A percentile compares a stretch with the other conserved stretches of the same genome.
These are phyloP conservation scores for Hippasteria phrygiana DNA, from an alignment of 53 echinoderm and acorn worm species.

Conservation along the genomic window DNA sequence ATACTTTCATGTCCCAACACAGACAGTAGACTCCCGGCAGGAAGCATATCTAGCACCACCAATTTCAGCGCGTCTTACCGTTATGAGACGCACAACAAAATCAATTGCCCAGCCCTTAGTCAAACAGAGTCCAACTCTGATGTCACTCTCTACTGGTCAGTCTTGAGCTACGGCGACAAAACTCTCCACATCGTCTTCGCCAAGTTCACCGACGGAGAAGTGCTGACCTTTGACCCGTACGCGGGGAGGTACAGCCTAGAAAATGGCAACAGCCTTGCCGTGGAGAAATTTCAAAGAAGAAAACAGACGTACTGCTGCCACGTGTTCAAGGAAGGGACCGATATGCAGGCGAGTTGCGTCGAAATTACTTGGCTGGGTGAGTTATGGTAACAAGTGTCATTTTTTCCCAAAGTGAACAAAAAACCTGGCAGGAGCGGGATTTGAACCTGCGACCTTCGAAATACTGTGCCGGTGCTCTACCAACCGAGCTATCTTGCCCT, in stretches of 20 bases:
- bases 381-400: not conserved
- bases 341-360: not conserved
- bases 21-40: no score
- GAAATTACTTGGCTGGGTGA: not conserved
- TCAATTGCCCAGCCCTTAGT: not conserved
- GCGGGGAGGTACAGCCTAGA: not conserved
- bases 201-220: not conserved
- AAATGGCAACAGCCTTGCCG: not conserved
- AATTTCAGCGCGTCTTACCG: no score
- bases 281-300: not conserved
- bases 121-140: not conserved
- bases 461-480: no score
- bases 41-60: no score
- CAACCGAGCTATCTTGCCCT: no score
- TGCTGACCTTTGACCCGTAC: not conserved
- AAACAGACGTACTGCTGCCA: not conserved
- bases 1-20: no score
- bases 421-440: no score
- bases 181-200: not conserved
- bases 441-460: no score
- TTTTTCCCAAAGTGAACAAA: not conserved
- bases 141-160: constrained; percentile 1
- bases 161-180: no score
- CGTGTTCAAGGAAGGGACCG: not conserved
- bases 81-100: no score